Evolutionary conservation across 2,797 vertebrate genomes (phyloP).

Genomic region (Sphaeramia orbicularis): DNA sequence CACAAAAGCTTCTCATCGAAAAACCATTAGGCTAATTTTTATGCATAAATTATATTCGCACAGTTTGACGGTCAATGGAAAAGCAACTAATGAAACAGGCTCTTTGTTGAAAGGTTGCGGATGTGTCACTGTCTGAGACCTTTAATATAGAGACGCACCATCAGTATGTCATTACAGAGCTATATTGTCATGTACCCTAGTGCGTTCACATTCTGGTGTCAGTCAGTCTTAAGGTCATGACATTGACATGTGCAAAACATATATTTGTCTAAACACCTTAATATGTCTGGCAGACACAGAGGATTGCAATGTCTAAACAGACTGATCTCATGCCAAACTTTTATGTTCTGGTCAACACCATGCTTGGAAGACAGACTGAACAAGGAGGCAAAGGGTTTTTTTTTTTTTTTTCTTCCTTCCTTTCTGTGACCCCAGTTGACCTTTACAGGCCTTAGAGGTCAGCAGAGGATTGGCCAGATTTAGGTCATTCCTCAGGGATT

Average conservation of each 20-base stretch:
- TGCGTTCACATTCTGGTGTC: slow-evolving; percentile 1
- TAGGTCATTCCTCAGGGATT: slow-evolving; percentile 74
- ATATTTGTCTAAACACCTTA: neutral
- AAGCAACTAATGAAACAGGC: too few species aligned
- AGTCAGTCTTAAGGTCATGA: neutral
- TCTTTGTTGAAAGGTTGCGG: too few species aligned
- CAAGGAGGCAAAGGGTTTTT: slow-evolving; percentile 44
- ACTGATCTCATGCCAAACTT: slow-evolving; percentile 46
- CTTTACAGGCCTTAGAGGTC: slow-evolving; percentile 70
- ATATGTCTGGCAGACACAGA: slow-evolving; percentile 34
- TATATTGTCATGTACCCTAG: neutral
- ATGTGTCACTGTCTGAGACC: too few species aligned
- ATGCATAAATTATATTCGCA: too few species aligned
- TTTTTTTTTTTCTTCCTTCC: slow-evolving; percentile 62
- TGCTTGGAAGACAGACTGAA: slow-evolving; percentile 21
- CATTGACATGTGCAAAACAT: neutral
- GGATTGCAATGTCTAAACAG: slow-evolving; percentile 57
- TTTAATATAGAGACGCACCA: too few species aligned
- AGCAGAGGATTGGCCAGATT: slow-evolving; percentile 73
- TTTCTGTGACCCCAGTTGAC: slow-evolving; percentile 70
- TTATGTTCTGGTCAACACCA: slow-evolving; percentile 31
- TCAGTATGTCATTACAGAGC: too few species aligned
- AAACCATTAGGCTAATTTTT: too few species aligned
- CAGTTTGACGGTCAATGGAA: too few species aligned
- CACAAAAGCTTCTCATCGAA: too few species aligned